Evolutionary conservation across 2,113 vertebrate species (phyloP), one percentile per base, ranked within the genome.

Genomic region (Pteronura brasiliensis): DNA sequence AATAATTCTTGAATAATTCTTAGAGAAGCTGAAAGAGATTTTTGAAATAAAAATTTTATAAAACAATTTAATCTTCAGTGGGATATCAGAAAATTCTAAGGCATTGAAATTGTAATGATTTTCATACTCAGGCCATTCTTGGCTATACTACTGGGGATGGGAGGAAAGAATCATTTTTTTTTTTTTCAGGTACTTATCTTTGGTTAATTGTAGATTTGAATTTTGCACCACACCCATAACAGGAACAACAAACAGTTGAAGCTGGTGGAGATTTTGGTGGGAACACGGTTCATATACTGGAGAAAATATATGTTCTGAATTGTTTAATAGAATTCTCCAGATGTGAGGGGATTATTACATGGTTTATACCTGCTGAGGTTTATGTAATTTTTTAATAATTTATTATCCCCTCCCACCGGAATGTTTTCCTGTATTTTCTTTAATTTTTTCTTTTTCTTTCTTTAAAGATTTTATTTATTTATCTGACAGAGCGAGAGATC

Each of bases 1-100:
- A 97, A 97, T 49, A 85, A 93, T 95, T 91, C 69, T 47, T 49
- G 61, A 95, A 93, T 67, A 91, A 95, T 87, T 90, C 65, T 71
- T 49, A 80, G 67, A 59, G 29, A 18, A 74, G 27, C 27, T 91
- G 36, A 71, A 96, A 67, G 77, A 47, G 21, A 67, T 34, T 90
- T 94, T 89, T 93, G 6, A 92, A 96, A 82, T 77, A 91, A 63
- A 3, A 88, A 86, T 90, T 42, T 85, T 57, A 52, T 67, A 69
- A 79, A 96, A 86, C 10, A 67, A 21, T 44, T 95, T 77, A 4
- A 44, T 72, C 34, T 91, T 94, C 31, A 84, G 29, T 89, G 47
- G 89, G 2, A 86, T 44, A 67, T 47, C 34, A 65, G 49, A 69
- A 77, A 93, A 86, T 91, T 63, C 47, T 1, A 79, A 86, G 39